These are phyloP conservation scores for Anadara kagoshimensis DNA, from an alignment of 1,140 invertebrate species.

Conservation along the genomic window DNA sequence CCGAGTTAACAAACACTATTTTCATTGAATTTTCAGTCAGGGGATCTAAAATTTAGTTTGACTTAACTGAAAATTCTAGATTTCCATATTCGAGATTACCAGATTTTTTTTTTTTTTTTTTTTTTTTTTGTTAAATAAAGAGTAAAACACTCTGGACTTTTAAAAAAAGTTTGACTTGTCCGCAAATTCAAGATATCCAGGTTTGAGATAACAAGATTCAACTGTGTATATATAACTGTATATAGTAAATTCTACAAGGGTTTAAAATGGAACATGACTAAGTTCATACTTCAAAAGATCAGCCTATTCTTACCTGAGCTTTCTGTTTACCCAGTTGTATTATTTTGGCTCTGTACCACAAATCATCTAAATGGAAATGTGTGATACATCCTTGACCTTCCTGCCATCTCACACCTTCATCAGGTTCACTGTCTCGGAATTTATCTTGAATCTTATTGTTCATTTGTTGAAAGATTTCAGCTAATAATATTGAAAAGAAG, in stretches of 20 bases:
- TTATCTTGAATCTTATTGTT: slow-evolving; percentile 16
- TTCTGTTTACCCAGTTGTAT: slow-evolving; percentile 28
- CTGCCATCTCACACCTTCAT: slow-evolving; percentile 25
- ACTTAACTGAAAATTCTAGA: too few relatives aligned
- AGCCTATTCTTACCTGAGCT: slow-evolving; percentile 34
- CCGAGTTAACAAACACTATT: not conserved
- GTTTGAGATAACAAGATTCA: too few relatives aligned
- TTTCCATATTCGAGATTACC: too few relatives aligned
- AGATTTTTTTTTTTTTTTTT: too few relatives aligned
- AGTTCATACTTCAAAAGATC: not conserved
- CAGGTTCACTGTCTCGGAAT: slow-evolving; percentile 25
- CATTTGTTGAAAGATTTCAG: slow-evolving; percentile 10
- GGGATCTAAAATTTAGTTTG: too few relatives aligned
- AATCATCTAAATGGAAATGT: slow-evolving; percentile 39
- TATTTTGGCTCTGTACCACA: slow-evolving; percentile 53
- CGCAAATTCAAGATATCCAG: too few relatives aligned
- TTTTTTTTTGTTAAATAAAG: too few relatives aligned
- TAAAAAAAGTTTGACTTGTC: too few relatives aligned
- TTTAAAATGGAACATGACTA: not conserved
- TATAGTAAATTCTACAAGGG: not conserved
- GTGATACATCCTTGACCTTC: slow-evolving; percentile 45
- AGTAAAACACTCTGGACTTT: too few relatives aligned
- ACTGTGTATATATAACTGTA: too few relatives aligned
- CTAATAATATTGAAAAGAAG: slow-evolving; percentile 1
- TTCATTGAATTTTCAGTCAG: too few relatives aligned